Conservation (phyloP, 1,140 invertebrate genomes). For the Caenorhabditis inopinata region DNA sequence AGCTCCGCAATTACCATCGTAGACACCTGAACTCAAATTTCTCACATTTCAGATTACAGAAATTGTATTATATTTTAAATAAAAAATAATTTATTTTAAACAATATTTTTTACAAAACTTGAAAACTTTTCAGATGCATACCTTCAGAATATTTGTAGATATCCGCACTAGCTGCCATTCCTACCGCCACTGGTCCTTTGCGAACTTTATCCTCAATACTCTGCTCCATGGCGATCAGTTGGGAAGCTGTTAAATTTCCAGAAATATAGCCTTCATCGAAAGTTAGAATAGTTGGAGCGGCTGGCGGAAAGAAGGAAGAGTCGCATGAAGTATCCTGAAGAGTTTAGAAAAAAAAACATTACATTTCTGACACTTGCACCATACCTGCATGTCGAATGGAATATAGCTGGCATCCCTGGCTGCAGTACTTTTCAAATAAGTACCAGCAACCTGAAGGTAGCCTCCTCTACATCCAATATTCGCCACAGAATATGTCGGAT, state of each 20-base stretch:
- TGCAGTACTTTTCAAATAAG: not conserved
- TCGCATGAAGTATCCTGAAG: not conserved
- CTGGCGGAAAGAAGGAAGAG: not conserved
- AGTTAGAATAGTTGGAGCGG: not conserved
- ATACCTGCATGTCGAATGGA: constrained; percentile 18
- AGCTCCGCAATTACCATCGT: constrained; percentile 28
- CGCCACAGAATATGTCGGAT: constrained; percentile 13
- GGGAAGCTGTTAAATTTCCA: not conserved
- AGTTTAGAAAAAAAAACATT: not conserved
- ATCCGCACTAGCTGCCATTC: constrained; percentile 11
- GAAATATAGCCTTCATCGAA: constrained; percentile 29
- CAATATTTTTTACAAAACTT: no score
- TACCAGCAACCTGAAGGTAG: constrained; percentile 33
- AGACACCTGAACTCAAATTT: constrained; percentile 13
- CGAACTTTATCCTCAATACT: constrained; percentile 36
- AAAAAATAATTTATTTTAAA: no score
- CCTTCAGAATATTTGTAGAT: constrained; percentile 9
- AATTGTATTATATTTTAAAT: no score
- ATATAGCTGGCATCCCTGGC: not conserved
- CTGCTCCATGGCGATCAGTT: constrained; percentile 19
- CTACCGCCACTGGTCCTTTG: constrained; percentile 29
- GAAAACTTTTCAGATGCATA: no score
- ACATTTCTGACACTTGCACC: not conserved
- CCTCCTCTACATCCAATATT: constrained; percentile 37
- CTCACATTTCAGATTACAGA: no score